Conservation (phyloP, 2,113 vertebrate species). For the Himantopus leucocephalus region DNA sequence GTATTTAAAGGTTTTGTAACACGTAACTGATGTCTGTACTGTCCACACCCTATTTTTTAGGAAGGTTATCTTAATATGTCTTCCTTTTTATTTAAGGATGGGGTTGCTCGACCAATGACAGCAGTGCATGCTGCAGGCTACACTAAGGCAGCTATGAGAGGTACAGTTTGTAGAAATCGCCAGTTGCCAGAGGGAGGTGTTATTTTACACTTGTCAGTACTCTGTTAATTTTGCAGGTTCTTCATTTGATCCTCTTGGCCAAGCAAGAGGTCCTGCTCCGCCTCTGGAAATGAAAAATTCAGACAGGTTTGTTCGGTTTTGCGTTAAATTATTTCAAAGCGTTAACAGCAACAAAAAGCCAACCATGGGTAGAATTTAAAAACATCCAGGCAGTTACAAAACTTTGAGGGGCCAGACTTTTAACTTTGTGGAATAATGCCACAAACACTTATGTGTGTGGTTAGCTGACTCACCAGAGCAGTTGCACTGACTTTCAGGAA, state of each 20-base stretch:
- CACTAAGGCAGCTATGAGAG: constrained; percentile 83
- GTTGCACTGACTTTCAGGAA: neutral
- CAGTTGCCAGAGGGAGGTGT: neutral
- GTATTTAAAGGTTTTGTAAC: neutral
- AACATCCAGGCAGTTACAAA: neutral
- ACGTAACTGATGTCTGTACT: neutral
- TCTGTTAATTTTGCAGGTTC: constrained; percentile 77
- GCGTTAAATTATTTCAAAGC: neutral
- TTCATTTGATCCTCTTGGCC: constrained; percentile 89
- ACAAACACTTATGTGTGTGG: neutral
- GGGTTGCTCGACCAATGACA: constrained; percentile 90
- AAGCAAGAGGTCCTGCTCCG: constrained; percentile 87
- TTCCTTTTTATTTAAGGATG: constrained; percentile 80
- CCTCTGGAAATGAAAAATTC: constrained; percentile 88
- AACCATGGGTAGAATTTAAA: neutral
- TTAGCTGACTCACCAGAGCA: neutral
- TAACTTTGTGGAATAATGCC: neutral
- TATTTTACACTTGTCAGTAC: neutral
- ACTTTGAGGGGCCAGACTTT: neutral
- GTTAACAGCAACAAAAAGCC: neutral
- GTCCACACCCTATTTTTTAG: neutral
- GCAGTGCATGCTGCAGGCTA: constrained; percentile 94
- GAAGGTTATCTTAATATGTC: neutral
- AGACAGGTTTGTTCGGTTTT: constrained; percentile 81
- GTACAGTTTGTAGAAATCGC: constrained; percentile 63